Evolutionary conservation across 2,888 invertebrate species (phyloP).

Genomic region (Cantharis lateralis): DNA sequence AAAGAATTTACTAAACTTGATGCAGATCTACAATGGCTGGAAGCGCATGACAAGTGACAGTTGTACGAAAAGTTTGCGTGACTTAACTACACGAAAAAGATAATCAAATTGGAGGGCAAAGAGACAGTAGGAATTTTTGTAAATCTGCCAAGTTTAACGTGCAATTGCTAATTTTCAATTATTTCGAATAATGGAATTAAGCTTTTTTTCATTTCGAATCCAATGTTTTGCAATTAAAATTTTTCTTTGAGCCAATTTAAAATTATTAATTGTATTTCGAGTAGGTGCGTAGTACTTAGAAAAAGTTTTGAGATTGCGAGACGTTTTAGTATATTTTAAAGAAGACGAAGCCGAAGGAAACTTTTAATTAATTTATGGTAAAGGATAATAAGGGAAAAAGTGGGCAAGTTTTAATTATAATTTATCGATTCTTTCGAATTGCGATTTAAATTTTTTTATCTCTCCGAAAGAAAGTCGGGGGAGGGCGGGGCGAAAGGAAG

Average conservation of each 20-base stretch:
- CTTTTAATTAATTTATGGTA: slow-evolving; percentile 18
- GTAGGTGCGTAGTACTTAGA: background rate
- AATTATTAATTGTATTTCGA: background rate
- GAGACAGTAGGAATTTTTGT: background rate
- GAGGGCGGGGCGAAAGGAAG: background rate
- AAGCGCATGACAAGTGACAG: background rate
- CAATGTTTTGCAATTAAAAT: background rate
- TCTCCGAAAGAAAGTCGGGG: background rate
- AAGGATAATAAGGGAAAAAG: slow-evolving; percentile 5
- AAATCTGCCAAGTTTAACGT: background rate
- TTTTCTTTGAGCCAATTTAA: background rate
- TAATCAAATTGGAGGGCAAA: background rate
- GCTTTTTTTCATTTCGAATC: background rate
- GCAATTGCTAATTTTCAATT: background rate
- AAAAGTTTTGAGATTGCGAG: background rate
- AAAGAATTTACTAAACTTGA: background rate
- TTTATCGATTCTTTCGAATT: background rate
- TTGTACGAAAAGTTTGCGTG: background rate
- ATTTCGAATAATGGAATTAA: background rate
- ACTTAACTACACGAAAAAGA: background rate
- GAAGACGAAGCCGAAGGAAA: slow-evolving; percentile 5
- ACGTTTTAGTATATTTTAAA: background rate
- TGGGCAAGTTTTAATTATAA: slow-evolving; percentile 9
- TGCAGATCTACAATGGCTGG: background rate
- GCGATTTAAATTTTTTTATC: background rate